These are phyloP conservation scores for Aromia moschata DNA, from an alignment of 2,888 invertebrate genomes.

Conservation along the genomic window DNA sequence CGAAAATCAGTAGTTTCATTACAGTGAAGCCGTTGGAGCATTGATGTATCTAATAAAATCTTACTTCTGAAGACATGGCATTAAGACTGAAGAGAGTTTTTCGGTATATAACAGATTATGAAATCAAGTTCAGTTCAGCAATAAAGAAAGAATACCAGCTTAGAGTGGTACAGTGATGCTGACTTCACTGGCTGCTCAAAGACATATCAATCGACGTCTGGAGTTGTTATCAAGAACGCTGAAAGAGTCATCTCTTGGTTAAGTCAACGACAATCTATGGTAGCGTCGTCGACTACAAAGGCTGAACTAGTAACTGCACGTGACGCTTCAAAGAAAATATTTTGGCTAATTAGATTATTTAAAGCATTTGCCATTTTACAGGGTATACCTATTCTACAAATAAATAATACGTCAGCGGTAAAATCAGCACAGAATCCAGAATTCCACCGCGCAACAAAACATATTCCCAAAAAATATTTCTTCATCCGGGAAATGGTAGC, in stretches of 20 bases:
- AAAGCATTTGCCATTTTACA: slow-evolving; percentile 39
- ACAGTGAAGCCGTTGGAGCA: too few species aligned
- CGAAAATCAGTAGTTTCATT: too few species aligned
- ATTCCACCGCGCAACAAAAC: slow-evolving; percentile 50
- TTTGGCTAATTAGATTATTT: slow-evolving; percentile 51
- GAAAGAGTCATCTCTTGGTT: slow-evolving; percentile 45
- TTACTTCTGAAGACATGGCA: too few species aligned
- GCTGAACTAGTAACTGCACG: slow-evolving; percentile 47
- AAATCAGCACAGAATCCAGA: slow-evolving; percentile 50
- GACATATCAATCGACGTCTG: slow-evolving; percentile 31
- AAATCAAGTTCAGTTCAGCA: too few species aligned
- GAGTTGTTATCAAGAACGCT: slow-evolving; percentile 33
- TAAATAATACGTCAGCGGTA: slow-evolving; percentile 50
- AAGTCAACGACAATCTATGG: slow-evolving; percentile 32
- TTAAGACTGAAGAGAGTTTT: too few species aligned
- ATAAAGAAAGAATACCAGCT: too few species aligned
- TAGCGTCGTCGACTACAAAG: slow-evolving; percentile 29
- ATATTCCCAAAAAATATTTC: slow-evolving; percentile 48
- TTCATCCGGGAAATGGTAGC: slow-evolving; percentile 47
- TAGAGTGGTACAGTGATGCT: slow-evolving; percentile 53
- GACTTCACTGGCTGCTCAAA: slow-evolving; percentile 50
- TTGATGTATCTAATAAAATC: too few species aligned
- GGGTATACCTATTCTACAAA: slow-evolving; percentile 42
- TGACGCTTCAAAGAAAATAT: slow-evolving; percentile 47
- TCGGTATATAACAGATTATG: too few species aligned